Evolutionary conservation across 1,140 invertebrate genomes (phyloP).

Genomic region (Camponotus vicinus): DNA sequence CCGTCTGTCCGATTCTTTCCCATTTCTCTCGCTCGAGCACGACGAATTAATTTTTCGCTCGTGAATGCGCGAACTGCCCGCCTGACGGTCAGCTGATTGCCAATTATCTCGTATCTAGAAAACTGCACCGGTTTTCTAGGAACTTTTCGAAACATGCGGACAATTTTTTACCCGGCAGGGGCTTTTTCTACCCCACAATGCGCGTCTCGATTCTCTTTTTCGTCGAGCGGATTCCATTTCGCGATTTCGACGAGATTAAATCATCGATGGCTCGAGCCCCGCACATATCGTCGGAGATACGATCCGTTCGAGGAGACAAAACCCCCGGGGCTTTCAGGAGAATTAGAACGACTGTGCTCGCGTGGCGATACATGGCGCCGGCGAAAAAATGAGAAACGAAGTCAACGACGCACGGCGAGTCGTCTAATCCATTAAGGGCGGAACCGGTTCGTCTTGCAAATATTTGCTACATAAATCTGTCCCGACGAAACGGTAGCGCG

Average conservation of each 20-base stretch:
- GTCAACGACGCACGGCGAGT: slow-evolving; percentile 45
- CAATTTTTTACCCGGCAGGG: background rate
- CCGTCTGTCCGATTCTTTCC: slow-evolving; percentile 38
- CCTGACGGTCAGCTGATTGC: slow-evolving; percentile 41
- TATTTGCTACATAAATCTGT: slow-evolving; percentile 79
- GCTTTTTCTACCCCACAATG: background rate
- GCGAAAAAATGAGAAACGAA: slow-evolving; percentile 64
- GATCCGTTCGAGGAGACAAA: slow-evolving; percentile 8
- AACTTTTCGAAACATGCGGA: background rate
- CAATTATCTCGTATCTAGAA: slow-evolving; percentile 44
- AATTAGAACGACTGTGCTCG: slow-evolving; percentile 65
- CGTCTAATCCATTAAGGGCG: slow-evolving; percentile 77
- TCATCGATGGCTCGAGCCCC: background rate
- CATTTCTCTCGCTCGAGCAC: background rate
- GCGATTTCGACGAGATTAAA: background rate
- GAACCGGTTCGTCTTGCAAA: slow-evolving; percentile 75
- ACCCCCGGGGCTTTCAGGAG: slow-evolving; percentile 66
- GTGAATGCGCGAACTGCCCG: background rate
- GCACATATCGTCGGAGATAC: background rate
- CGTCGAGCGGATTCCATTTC: background rate
- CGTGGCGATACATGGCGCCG: slow-evolving; percentile 23
- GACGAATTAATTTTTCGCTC: slow-evolving; percentile 37
- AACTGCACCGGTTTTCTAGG: background rate
- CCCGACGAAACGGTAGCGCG: slow-evolving; percentile 62
- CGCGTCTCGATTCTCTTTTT: background rate